Conservation (phyloP, 2,888 invertebrate species). For the Pimpla rufipes region DNA sequence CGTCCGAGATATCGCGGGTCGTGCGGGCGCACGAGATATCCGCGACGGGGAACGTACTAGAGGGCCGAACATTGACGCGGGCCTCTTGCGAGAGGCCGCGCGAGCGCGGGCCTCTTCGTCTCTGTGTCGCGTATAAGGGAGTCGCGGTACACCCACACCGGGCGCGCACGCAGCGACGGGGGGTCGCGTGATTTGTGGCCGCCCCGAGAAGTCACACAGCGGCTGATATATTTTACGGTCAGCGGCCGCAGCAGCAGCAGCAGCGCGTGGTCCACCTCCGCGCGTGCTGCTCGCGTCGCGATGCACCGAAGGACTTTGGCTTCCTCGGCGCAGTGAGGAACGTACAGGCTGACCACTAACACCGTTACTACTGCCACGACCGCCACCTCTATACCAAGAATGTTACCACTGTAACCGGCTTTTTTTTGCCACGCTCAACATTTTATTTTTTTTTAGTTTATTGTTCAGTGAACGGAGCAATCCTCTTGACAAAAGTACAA, state of each 20-base stretch:
- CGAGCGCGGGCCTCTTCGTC: conserved; percentile 44
- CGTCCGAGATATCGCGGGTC: too few species aligned
- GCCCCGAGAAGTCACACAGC: conserved; percentile 85
- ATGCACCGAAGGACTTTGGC: conserved; percentile 13
- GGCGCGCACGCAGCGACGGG: conserved; percentile 80
- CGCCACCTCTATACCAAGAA: neutral
- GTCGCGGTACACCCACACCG: conserved; percentile 75
- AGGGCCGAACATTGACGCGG: conserved; percentile 29
- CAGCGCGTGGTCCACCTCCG: conserved; percentile 70
- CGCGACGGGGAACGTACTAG: too few species aligned
- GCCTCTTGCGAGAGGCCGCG: conserved; percentile 37
- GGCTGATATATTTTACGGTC: conserved; percentile 85
- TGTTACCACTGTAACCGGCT: conserved; percentile 13
- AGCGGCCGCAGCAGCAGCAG: conserved; percentile 71
- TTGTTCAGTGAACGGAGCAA: too few species aligned
- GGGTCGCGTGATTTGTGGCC: conserved; percentile 85
- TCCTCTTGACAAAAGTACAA: too few species aligned
- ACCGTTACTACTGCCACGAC: conserved; percentile 5
- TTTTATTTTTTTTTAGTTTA: too few species aligned
- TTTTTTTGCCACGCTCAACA: too few species aligned
- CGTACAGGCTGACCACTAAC: conserved; percentile 11
- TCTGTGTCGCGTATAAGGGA: conserved; percentile 39
- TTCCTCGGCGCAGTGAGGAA: neutral
- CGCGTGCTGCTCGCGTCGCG: conserved; percentile 58
- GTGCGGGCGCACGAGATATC: too few species aligned